phyloP scores from a whole-genome alignment of 1,140 invertebrate genomes.

The Pseudoatta argentina region DNA sequence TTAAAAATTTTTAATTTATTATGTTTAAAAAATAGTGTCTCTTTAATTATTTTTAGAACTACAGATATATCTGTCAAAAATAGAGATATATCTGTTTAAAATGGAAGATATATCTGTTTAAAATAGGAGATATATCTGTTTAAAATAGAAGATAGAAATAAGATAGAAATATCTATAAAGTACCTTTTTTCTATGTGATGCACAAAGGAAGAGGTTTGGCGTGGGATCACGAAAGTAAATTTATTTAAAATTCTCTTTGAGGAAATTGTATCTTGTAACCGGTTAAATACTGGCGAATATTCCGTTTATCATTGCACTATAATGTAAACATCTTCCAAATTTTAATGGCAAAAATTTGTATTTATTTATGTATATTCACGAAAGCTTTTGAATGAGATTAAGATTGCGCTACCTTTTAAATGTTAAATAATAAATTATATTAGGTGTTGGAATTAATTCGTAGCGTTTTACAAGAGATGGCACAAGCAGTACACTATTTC shows the following conservation, averaged over 20 bases:
- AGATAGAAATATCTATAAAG: not conserved
- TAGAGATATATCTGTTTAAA: not conserved
- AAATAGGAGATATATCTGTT: not conserved
- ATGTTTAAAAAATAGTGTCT: not conserved
- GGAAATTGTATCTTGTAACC: not conserved
- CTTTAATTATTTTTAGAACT: not conserved
- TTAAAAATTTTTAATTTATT: not conserved
- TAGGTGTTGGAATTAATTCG: no score
- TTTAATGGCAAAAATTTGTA: not conserved
- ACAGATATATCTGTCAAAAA: not conserved
- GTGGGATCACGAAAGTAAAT: not conserved
- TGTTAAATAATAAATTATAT: slow-evolving; percentile 26
- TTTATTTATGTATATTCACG: slow-evolving; percentile 15
- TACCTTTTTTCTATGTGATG: not conserved
- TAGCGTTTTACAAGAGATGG: no score
- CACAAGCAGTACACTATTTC: no score
- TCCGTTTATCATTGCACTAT: not conserved
- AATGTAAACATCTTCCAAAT: not conserved
- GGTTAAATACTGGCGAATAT: not conserved
- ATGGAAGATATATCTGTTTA: not conserved
- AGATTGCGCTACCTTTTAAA: not conserved
- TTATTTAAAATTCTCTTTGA: slow-evolving; percentile 15
- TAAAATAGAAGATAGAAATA: not conserved
- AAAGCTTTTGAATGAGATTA: not conserved
- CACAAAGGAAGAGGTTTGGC: not conserved